Base-by-base conservation (phyloP, 2,888 invertebrate species). In the Uloborus plumipes region DNA sequence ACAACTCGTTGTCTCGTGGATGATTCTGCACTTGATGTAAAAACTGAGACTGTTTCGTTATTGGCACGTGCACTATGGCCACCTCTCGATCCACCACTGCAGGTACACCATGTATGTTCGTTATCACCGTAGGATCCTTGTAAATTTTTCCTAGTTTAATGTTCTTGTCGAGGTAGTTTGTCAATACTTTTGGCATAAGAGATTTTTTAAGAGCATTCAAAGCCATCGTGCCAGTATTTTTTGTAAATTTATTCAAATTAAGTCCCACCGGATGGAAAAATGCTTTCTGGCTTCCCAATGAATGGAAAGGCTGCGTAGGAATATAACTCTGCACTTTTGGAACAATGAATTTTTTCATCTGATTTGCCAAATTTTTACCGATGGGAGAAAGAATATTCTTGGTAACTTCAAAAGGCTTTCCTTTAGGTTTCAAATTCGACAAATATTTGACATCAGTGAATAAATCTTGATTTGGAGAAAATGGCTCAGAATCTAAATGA, bases 51-150 rank as follows among this genome's bases (percentile, higher is more conserved):
- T 55, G 31, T 14, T 47, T n/a, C 13, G n/a, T 18, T 9, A 73
- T 64, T 11, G 80, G 80, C 22, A 81, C 70, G n/a, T 81, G 80
- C 9, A 81, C 50, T 4, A 81, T 64, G 15, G 74, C 69, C 18
- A 81, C 80, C n/a, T 81, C 80, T 55, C 74, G 39, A 20, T 81
- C 74, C 1, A 81, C 67, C 3, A 81, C 13, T 16, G 80, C 64
- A 9, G 80, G 80, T 39, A 62, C 58, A 18, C 70, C 80, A 31
- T 51, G 69, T 14, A 80, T 69, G 16, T 69, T 49, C 20, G 79
- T 62, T 14, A 80, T 18, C 20, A 70, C 22, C 11, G 55, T 59
- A 16, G 74, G 80, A 47, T 81, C 55, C 6, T 47, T 69, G n/a
- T 81, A 81, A 16, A 74, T n/a, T 15, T 50, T 58, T 31, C 62